A percentile compares a stretch with the other conserved stretches of the same genome.
These are phyloP conservation scores for Talpa occidentalis DNA, from an alignment of 2,113 vertebrate species.

Conservation along the genomic window DNA sequence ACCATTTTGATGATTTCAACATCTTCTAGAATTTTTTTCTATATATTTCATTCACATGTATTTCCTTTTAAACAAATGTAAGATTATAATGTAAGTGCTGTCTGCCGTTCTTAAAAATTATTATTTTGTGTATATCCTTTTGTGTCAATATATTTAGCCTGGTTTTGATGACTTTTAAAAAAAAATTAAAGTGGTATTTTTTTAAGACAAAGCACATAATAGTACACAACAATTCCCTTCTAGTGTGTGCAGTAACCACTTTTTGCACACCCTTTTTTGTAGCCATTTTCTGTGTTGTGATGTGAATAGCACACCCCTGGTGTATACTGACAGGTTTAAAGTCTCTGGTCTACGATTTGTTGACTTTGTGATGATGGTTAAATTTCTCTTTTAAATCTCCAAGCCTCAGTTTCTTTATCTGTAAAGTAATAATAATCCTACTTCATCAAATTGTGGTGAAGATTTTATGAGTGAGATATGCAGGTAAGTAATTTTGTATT, in stretches of 20 bases:
- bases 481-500: slow-evolving; percentile 1
- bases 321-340: not conserved
- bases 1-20: slow-evolving; percentile 26
- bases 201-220: not conserved
- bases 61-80: slow-evolving; percentile 10
- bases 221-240: not conserved
- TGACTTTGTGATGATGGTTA: not conserved
- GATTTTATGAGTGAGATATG: not conserved
- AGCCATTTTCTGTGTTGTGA: not conserved
- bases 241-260: not conserved
- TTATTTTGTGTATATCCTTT: not conserved
- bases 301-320: not conserved
- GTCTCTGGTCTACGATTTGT: not conserved
- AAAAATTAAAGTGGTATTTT: not conserved
- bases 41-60: not conserved
- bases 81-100: not conserved
- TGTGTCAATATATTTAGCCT: not conserved
- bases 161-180: not conserved
- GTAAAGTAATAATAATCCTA: not conserved
- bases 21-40: slow-evolving; percentile 22
- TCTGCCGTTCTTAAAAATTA: not conserved
- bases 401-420: not conserved
- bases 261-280: not conserved
- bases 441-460: not conserved
- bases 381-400: not conserved